Conservation (phyloP, 2,888 invertebrate species). For the Sarcophaga caerulescens region DNA sequence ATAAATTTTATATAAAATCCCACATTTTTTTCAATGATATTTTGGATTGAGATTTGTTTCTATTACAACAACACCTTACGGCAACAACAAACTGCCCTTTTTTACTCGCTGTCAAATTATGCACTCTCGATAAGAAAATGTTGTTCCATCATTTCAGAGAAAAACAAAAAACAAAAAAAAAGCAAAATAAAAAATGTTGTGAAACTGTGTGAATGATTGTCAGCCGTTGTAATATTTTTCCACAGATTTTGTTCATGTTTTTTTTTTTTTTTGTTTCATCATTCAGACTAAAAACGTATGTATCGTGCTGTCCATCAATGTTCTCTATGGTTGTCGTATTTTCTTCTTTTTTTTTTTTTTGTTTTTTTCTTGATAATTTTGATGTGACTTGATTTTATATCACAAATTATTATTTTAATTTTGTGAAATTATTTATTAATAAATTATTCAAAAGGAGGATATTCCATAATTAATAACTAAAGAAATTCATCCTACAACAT, state of each 20-base stretch:
- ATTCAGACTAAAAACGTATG: background rate
- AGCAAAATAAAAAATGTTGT: slow-evolving; percentile 1
- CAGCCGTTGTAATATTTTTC: background rate
- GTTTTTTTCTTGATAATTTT: background rate
- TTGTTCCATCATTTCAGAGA: background rate
- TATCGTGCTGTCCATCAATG: slow-evolving; percentile 24
- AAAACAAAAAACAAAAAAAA: too few species aligned
- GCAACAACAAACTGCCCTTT: background rate
- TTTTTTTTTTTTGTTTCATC: background rate
- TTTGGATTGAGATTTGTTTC: too few species aligned
- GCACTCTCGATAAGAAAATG: background rate
- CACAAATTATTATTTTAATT: background rate
- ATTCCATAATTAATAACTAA: background rate
- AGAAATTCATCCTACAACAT: too few species aligned
- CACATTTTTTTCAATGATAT: too few species aligned
- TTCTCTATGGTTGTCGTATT: background rate
- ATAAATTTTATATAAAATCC: background rate
- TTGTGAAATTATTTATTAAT: too few species aligned
- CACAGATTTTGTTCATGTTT: slow-evolving; percentile 12
- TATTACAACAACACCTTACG: too few species aligned
- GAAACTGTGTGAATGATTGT: slow-evolving; percentile 52
- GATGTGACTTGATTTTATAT: background rate
- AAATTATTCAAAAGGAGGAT: background rate
- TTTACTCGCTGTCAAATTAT: slow-evolving; percentile 6
- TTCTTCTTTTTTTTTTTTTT: too few species aligned